A percentile compares a stretch with the other conserved stretches of the same genome.
phyloP scores from a whole-genome alignment of 2,113 vertebrate genomes.

The Heliornis fulica region DNA sequence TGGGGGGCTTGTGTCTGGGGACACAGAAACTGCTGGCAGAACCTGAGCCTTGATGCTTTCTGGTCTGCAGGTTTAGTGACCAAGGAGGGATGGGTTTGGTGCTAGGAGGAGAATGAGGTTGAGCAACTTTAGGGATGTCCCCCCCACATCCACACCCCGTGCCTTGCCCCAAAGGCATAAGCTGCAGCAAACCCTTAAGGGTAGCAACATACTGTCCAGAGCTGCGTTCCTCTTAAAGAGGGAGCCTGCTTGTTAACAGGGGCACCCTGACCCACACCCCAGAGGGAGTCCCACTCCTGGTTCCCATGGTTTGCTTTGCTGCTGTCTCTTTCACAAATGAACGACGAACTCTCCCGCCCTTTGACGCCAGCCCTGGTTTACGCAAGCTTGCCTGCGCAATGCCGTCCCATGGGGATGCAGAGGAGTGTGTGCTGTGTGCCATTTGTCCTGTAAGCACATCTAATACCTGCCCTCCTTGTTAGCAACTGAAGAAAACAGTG shows the following conservation, averaged over 20 bases:
- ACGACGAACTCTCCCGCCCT: neutral
- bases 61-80: neutral
- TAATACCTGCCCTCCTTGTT: neutral
- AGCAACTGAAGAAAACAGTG: constrained; percentile 95
- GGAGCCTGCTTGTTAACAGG: rapidly evolving
- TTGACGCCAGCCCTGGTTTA: neutral
- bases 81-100: neutral
- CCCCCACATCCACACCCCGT: no score
- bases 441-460: rapidly evolving
- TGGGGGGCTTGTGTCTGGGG: neutral
- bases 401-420: rapidly evolving
- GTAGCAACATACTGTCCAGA: neutral
- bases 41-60: neutral
- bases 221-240: neutral
- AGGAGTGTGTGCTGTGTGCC: rapidly evolving
- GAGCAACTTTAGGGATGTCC: neutral
- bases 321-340: neutral
- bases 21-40: neutral
- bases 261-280: neutral
- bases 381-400: neutral
- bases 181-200: neutral
- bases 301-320: rapidly evolving
- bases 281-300: neutral
- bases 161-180: neutral
- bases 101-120: neutral